Base-by-base conservation (phyloP, 2,888 invertebrate genomes). In the Acrocyrtus sp. region DNA sequence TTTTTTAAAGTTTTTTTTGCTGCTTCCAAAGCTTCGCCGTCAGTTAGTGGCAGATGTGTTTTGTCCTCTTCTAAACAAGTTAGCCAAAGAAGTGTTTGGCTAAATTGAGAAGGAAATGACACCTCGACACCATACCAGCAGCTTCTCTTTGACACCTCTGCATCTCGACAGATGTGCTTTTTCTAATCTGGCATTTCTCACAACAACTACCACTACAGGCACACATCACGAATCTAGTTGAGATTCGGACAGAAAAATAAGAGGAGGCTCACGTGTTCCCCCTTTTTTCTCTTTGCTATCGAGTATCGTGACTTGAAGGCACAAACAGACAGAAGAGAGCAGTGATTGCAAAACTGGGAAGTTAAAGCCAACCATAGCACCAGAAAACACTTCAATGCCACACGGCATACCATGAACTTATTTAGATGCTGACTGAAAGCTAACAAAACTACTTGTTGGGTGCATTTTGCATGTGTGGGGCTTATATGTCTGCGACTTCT, bases 1-100 rank as follows among this genome's bases (percentile, higher is more conserved):
- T 24, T 34, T 47, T 27, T 47, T 27, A 22, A 21, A 48, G 51
- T 65, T 39, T 56, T 69, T 54, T 53, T 51, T 68, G 27, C 53
- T 41, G 8, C 29, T 41, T 43, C 24, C 15, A 34, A 34, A 24
- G 50, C 50, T 34, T 24, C 47, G 15, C 15, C 3, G 4, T 1
- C 2, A 22, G 43, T 62, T 34, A 45, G 45, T 45, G 15, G 45
- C 65, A 45, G 24, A 21, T 62, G 50, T 27, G 34, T 24, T 65
- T 56, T 43, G 8, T 51, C 53, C 53, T 51, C 51, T 26, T n/a
- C n/a, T n/a, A n/a, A 41, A 41, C 39, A 29, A 21, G 26, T 65
- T 53, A 22, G 6, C 26, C 27, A 65, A n/a, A 22, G 24, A 22
- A 56, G 12, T 56, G 54, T 34, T 54, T 34, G 54, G 12, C 22